phyloP scores from a whole-genome alignment of 2,113 vertebrate species.

The Nansenia antarctica region DNA sequence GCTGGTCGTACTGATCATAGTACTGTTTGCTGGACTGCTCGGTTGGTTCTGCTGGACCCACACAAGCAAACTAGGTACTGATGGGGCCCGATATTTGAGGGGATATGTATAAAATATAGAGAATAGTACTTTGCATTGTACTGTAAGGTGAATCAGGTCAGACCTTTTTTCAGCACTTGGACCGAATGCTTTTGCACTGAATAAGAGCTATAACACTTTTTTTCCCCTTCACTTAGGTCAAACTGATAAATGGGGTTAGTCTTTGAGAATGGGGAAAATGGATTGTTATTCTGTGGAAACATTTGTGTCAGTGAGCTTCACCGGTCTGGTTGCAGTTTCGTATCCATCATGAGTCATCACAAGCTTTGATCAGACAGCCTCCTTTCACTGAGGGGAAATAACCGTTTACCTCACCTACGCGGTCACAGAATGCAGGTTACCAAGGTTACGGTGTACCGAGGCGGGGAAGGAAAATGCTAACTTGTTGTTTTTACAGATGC shows the following conservation, averaged over 20 bases:
- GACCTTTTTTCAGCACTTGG: background rate
- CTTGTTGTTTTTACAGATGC: background rate
- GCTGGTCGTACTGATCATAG: background rate
- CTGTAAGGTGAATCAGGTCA: background rate
- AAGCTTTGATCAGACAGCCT: background rate
- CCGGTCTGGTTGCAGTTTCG: background rate
- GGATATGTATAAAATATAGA: no score
- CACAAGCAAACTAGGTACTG: conserved; percentile 31
- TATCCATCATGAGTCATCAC: background rate
- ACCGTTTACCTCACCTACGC: background rate
- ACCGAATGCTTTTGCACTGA: background rate
- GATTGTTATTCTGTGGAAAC: background rate
- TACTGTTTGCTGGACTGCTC: conserved; percentile 18
- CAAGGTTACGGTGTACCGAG: no score
- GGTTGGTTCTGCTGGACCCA: conserved; percentile 21
- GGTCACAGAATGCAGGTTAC: background rate
- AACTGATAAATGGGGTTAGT: background rate
- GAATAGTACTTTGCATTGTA: no score
- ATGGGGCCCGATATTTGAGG: background rate
- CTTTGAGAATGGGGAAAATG: background rate
- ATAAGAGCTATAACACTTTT: background rate
- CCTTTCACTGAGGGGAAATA: background rate
- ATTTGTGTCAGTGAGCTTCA: background rate
- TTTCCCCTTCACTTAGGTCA: background rate
- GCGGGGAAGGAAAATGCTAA: background rate